These are phyloP conservation scores for Hypotaenidia philippensis DNA, from an alignment of 2,797 vertebrate species.

Conservation along the genomic window DNA sequence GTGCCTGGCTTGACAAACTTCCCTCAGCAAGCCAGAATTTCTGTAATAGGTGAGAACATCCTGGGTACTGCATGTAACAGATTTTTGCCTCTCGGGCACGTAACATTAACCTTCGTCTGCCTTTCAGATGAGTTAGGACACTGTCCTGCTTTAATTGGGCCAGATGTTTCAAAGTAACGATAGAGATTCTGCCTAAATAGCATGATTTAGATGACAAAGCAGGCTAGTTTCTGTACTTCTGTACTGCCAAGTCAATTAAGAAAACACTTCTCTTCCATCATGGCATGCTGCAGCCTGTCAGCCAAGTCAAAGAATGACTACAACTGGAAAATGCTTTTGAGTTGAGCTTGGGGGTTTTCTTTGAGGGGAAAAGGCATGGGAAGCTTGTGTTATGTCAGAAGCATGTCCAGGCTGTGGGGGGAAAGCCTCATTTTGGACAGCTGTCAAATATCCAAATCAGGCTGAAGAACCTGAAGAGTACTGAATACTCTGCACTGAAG, in stretches of 20 bases:
- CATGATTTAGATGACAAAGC: slow-evolving; percentile 55
- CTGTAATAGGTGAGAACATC: background rate
- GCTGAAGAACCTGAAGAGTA: background rate
- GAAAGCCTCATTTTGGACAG: background rate
- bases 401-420: background rate
- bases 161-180: slow-evolving; percentile 65
- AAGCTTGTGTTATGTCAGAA: background rate
- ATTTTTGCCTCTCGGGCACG: slow-evolving; percentile 61
- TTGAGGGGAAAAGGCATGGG: background rate
- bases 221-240: slow-evolving; percentile 16
- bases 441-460: background rate
- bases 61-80: background rate
- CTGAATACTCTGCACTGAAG: background rate
- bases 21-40: background rate
- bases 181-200: slow-evolving; percentile 39
- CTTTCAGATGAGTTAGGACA: slow-evolving; percentile 44
- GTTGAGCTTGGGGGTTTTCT: background rate
- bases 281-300: slow-evolving; percentile 31
- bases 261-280: slow-evolving; percentile 25
- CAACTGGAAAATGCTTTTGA: background rate
- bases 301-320: background rate
- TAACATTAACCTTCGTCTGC: slow-evolving; percentile 61
- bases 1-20: background rate
- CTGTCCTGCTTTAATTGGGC: slow-evolving; percentile 50
- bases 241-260: slow-evolving; percentile 47